Evolutionary conservation across 2,113 vertebrate species (phyloP).

Genomic region (Microtus oregoni): DNA sequence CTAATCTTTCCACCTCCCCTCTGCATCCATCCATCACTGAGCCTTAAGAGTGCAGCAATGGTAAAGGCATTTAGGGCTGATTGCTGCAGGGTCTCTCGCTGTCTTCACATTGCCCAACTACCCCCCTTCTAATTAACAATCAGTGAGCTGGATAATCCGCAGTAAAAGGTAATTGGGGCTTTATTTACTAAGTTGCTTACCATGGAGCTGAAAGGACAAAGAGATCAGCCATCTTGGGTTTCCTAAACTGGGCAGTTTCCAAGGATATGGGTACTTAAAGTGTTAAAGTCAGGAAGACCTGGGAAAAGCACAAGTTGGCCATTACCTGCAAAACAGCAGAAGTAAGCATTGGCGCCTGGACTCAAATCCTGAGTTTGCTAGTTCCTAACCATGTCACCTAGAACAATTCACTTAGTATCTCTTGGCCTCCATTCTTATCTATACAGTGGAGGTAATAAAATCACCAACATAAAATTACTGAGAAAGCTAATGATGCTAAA

Average conservation of each 20-base stretch:
- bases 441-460: background rate
- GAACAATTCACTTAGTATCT: background rate
- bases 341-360: background rate
- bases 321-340: background rate
- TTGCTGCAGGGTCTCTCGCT: background rate
- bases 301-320: background rate
- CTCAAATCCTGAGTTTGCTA: background rate
- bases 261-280: background rate
- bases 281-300: background rate
- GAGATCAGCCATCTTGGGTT: background rate
- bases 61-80: background rate
- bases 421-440: background rate
- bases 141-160: background rate
- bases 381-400: background rate
- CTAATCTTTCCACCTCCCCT: background rate
- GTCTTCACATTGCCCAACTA: background rate
- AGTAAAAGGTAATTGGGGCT: background rate
- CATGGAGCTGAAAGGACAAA: slow-evolving; percentile 7
- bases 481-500: background rate
- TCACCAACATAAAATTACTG: background rate
- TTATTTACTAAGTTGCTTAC: slow-evolving; percentile 25
- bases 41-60: background rate
- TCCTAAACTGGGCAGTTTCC: background rate
- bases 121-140: background rate
- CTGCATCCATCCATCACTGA: background rate